Percentiles rank a stretch among this genome's conserved stretches.
Conservation (phyloP, 2,113 vertebrate species). For the Typhlomys cinereus region DNA sequence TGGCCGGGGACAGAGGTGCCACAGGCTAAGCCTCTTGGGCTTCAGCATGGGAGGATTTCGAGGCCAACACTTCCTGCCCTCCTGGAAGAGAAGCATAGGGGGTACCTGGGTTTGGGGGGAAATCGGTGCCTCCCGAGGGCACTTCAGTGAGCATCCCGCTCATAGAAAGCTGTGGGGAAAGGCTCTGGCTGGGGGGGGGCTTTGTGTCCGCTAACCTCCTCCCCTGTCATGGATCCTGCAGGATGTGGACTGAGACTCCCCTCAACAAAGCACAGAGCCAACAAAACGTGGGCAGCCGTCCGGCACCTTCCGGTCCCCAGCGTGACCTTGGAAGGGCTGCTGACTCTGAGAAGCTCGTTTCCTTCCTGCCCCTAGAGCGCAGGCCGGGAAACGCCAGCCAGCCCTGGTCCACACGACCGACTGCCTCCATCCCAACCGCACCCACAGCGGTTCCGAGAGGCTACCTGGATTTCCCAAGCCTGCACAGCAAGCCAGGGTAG, state of each 20-base stretch:
- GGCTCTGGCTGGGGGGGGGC: too few relatives aligned
- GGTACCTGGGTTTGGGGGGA: neutral
- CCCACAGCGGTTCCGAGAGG: conserved; percentile 44
- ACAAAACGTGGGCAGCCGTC: neutral
- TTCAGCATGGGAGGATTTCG: accelerated
- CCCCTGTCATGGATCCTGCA: neutral
- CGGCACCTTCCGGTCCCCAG: neutral
- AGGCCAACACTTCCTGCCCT: neutral
- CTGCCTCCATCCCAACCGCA: neutral
- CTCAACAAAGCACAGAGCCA: neutral
- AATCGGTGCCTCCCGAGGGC: neutral
- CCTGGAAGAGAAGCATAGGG: neutral
- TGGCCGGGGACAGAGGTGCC: neutral
- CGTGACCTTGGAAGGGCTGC: neutral
- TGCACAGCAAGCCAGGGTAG: conserved; percentile 26
- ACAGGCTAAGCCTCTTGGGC: neutral
- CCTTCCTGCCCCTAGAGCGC: neutral
- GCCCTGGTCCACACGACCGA: neutral
- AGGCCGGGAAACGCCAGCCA: neutral
- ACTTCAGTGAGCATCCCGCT: neutral
- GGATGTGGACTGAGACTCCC: neutral
- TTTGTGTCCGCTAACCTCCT: neutral
- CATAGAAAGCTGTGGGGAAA: too few relatives aligned
- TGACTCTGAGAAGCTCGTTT: neutral
- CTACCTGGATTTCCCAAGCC: neutral